These are phyloP conservation scores for Hestina assimilis DNA, from an alignment of 1,140 invertebrate species.

Conservation along the genomic window DNA sequence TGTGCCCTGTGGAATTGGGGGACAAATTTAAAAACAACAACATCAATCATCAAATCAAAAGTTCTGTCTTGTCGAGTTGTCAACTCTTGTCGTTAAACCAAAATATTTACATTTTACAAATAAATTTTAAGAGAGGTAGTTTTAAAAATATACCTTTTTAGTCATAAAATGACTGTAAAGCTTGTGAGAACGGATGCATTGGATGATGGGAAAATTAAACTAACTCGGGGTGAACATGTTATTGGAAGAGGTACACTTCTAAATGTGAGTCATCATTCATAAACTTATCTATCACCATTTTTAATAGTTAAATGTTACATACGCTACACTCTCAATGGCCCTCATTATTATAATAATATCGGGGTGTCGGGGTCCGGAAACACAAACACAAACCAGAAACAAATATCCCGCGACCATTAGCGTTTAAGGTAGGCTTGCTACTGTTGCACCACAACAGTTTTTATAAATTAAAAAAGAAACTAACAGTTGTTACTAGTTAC, in stretches of 20 bases:
- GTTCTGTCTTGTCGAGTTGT: too few relatives aligned
- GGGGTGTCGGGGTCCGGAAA: too few relatives aligned
- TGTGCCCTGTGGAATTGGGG: too few relatives aligned
- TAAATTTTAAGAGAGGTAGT: not conserved
- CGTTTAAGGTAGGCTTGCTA: too few relatives aligned
- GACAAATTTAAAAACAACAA: too few relatives aligned
- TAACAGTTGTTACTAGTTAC: too few relatives aligned
- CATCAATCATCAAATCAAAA: too few relatives aligned
- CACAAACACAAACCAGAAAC: too few relatives aligned
- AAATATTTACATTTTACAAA: not conserved
- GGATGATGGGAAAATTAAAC: constrained; percentile 46
- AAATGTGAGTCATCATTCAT: constrained; percentile 40
- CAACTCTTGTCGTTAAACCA: too few relatives aligned
- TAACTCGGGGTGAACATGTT: constrained; percentile 44
- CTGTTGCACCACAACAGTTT: too few relatives aligned
- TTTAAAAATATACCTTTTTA: not conserved
- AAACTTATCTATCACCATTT: not conserved
- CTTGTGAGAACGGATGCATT: constrained; percentile 46
- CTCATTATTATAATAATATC: not conserved
- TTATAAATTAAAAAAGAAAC: too few relatives aligned
- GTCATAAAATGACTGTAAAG: constrained; percentile 50
- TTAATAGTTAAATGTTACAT: not conserved
- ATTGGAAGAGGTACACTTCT: constrained; percentile 58
- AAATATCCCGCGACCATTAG: too few relatives aligned
- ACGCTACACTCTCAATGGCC: not conserved